A percentile compares a stretch with the other conserved stretches of the same genome.
Evolutionary conservation across 2,797 vertebrate species (phyloP).

Genomic region (Odontamblyopus lacepedii): DNA sequence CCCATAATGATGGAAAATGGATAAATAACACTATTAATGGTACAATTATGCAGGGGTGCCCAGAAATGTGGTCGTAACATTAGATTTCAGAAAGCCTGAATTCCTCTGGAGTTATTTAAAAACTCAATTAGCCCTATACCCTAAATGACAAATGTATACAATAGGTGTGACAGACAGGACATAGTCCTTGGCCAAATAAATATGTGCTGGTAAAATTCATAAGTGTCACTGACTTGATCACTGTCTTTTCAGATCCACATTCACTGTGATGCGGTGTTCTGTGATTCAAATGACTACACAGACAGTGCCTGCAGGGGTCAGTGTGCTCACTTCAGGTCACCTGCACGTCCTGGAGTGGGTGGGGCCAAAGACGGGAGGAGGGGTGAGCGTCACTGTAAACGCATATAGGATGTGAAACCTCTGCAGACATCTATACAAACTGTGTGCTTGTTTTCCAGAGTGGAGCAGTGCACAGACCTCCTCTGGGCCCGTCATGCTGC

Average conservation of each 20-base stretch:
- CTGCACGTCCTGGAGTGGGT: neutral
- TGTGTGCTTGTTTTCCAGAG: constrained; percentile 53
- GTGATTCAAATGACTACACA: constrained; percentile 60
- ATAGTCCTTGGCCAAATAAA: neutral
- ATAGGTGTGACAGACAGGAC: too few relatives aligned
- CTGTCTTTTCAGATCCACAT: constrained; percentile 76
- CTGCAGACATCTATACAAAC: neutral
- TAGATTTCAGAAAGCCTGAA: too few relatives aligned
- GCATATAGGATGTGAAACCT: too few relatives aligned
- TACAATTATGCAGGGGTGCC: too few relatives aligned
- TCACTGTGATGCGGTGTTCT: constrained; percentile 83
- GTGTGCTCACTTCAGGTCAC: constrained; percentile 49
- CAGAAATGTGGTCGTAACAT: too few relatives aligned
- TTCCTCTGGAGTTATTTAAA: too few relatives aligned
- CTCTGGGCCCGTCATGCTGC: constrained; percentile 68
- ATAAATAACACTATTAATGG: too few relatives aligned
- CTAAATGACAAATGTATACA: too few relatives aligned
- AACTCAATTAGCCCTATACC: too few relatives aligned
- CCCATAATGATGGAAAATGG: too few relatives aligned
- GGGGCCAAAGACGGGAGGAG: constrained; percentile 24
- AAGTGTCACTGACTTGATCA: neutral
- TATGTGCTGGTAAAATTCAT: neutral
- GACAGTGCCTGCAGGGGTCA: constrained; percentile 68
- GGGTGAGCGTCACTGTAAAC: constrained; percentile 18
- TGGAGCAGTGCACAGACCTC: constrained; percentile 61